Evolutionary conservation across 1,140 invertebrate species (phyloP).

Genomic region (Tetramorium simillimum): DNA sequence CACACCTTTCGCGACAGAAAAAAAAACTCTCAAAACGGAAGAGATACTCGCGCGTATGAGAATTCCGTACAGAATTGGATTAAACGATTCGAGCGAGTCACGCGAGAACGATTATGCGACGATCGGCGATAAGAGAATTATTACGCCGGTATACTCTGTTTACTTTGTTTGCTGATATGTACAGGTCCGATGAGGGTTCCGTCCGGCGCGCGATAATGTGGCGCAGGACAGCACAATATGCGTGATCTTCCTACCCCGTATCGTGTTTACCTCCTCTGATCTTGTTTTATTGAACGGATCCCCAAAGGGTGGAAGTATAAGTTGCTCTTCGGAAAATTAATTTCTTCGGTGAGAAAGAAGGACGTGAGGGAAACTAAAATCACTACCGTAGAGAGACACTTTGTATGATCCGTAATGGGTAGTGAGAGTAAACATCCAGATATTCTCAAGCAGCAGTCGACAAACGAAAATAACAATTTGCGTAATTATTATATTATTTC

Average conservation of each 20-base stretch:
- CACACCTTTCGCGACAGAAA: no score
- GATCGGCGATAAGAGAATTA: slow-evolving; percentile 60
- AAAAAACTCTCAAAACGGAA: not conserved
- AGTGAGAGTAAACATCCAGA: not conserved
- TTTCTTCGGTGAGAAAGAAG: not conserved
- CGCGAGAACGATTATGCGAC: slow-evolving; percentile 56
- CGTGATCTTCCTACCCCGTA: slow-evolving; percentile 10
- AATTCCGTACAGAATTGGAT: slow-evolving; percentile 1
- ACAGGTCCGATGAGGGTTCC: slow-evolving; percentile 28
- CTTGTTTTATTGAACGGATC: slow-evolving; percentile 36
- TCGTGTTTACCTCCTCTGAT: not conserved
- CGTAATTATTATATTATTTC: not conserved
- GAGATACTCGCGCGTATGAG: not conserved
- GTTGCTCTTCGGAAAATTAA: slow-evolving; percentile 15
- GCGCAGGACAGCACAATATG: not conserved
- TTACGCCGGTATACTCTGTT: slow-evolving; percentile 33
- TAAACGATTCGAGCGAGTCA: slow-evolving; percentile 43
- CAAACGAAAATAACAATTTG: not conserved
- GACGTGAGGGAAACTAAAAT: not conserved
- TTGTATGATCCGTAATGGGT: not conserved
- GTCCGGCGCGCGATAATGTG: slow-evolving; percentile 35
- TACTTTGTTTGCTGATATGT: slow-evolving; percentile 39
- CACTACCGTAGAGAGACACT: no score
- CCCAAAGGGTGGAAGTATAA: not conserved
- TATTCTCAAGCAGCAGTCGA: not conserved